phyloP scores from a whole-genome alignment of 2,113 vertebrate genomes.

The Prolemur simus region DNA sequence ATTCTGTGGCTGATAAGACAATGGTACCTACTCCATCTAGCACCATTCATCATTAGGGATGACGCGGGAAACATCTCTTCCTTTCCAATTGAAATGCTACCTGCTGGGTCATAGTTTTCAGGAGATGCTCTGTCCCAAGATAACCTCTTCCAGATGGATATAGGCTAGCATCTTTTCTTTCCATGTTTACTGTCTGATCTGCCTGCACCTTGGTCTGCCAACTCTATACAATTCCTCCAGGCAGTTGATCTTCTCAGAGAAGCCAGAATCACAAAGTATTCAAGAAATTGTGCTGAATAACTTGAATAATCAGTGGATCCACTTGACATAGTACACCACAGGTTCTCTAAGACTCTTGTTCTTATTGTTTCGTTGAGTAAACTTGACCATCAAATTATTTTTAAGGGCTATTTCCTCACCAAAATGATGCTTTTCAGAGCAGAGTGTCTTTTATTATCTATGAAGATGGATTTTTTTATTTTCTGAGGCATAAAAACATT shows the following conservation, averaged over 20 bases:
- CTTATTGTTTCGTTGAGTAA: neutral
- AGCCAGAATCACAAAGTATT: neutral
- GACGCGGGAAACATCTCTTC: neutral
- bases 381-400: neutral
- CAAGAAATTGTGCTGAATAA: neutral
- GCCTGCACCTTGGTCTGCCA: neutral
- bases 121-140: neutral
- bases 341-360: neutral
- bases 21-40: neutral
- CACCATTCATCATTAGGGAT: neutral
- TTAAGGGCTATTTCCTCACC: neutral
- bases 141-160: neutral
- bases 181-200: neutral
- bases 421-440: neutral
- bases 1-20: neutral
- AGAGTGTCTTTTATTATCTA: neutral
- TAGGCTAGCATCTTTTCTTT: neutral
- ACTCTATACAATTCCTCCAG: neutral
- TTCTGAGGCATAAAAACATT: too few species aligned
- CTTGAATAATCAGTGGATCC: neutral
- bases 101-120: neutral
- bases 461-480: too few species aligned
- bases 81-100: neutral
- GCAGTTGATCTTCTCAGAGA: neutral
- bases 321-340: neutral